A percentile compares a stretch with the other conserved stretches of the same genome.
Evolutionary conservation across 1,140 invertebrate species (phyloP).

Genomic region (Sitobion miscanthi): DNA sequence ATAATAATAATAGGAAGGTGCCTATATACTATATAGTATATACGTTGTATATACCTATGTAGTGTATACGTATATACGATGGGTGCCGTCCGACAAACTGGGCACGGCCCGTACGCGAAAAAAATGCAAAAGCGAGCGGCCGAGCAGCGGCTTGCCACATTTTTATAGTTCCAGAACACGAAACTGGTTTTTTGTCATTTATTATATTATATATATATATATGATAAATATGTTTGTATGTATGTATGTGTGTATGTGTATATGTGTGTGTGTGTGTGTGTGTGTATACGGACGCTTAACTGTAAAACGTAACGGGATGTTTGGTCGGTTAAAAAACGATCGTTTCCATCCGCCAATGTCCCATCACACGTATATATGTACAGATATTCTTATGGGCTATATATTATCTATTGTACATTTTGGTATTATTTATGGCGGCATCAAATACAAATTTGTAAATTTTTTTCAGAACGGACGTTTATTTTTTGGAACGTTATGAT

Average conservation of each 20-base stretch:
- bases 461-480: not conserved
- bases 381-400: not conserved
- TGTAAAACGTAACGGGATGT: conserved; percentile 48
- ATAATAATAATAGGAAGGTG: conserved; percentile 6
- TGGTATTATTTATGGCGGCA: not conserved
- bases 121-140: not conserved
- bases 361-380: not conserved
- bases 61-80: no score
- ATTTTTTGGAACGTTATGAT: not conserved
- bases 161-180: conserved; percentile 40
- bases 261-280: not conserved
- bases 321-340: conserved; percentile 41
- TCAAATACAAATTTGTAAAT: not conserved
- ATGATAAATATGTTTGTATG: not conserved
- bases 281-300: not conserved
- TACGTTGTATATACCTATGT: not conserved
- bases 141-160: not conserved
- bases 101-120: conserved; percentile 35
- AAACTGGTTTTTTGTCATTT: conserved; percentile 48
- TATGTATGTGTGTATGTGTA: not conserved
- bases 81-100: not conserved
- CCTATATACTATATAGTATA: not conserved
- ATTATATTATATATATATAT: not conserved
- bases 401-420: not conserved
- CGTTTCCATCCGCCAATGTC: not conserved